Percentiles rank a stretch among this genome's conserved stretches.
phyloP scores from a whole-genome alignment of 1,140 invertebrate species.

The Thalassaphorura encarpata region DNA sequence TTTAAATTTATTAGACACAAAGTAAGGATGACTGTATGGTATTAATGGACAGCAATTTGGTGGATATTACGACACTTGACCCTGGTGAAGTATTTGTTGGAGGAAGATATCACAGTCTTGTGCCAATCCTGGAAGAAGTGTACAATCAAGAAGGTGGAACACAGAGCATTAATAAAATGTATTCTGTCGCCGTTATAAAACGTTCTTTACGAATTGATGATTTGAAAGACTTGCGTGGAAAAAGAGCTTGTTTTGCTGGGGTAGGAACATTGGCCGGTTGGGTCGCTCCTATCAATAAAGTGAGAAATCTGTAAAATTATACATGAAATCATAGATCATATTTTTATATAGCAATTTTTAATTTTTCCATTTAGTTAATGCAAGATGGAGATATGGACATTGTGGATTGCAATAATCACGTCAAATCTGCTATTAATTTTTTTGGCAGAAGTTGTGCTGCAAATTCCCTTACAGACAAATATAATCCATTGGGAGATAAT shows the following conservation, averaged over 20 bases:
- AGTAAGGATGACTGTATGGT: slow-evolving; percentile 74
- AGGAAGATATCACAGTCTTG: slow-evolving; percentile 81
- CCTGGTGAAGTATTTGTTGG: slow-evolving; percentile 86
- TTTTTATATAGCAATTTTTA: slow-evolving; percentile 10
- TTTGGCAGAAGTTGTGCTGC: slow-evolving; percentile 88
- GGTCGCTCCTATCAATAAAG: slow-evolving; percentile 76
- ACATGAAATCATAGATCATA: slow-evolving; percentile 1
- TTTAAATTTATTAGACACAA: slow-evolving; percentile 44
- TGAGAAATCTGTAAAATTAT: slow-evolving; percentile 39
- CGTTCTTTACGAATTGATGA: slow-evolving; percentile 52
- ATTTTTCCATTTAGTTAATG: slow-evolving; percentile 57
- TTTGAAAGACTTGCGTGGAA: slow-evolving; percentile 58
- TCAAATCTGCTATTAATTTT: slow-evolving; percentile 80
- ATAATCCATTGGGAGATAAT: slow-evolving; percentile 87
- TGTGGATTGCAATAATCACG: slow-evolving; percentile 90
- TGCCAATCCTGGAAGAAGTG: slow-evolving; percentile 75
- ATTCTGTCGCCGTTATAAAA: slow-evolving; percentile 76
- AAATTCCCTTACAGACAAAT: slow-evolving; percentile 79
- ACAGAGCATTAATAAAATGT: slow-evolving; percentile 38
- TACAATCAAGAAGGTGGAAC: slow-evolving; percentile 37
- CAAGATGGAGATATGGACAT: slow-evolving; percentile 65
- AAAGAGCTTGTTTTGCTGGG: slow-evolving; percentile 76
- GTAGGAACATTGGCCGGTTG: slow-evolving; percentile 87
- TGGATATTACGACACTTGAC: slow-evolving; percentile 77
- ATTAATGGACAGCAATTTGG: slow-evolving; percentile 60